Evolutionary conservation across 2,888 invertebrate genomes (phyloP).

Genomic region (Smittia aterrima): DNA sequence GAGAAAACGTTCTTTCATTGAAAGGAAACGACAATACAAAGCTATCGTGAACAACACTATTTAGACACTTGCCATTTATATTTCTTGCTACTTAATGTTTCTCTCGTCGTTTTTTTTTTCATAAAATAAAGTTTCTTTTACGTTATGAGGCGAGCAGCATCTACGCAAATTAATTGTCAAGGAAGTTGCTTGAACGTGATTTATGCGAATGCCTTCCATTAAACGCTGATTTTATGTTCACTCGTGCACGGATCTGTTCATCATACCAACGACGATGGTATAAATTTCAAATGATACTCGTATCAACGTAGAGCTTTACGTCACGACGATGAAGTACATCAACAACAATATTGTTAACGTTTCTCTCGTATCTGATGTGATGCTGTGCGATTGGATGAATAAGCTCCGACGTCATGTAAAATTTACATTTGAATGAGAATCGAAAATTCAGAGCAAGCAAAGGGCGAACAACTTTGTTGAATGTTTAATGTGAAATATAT

Average conservation of each 20-base stretch:
- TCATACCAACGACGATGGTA: not conserved
- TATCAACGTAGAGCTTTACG: not conserved
- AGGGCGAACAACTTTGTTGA: not conserved
- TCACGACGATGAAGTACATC: not conserved
- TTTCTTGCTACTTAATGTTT: not conserved
- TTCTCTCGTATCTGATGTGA: not conserved
- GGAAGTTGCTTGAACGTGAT: conserved; percentile 12
- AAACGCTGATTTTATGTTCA: not conserved
- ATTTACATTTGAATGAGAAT: conserved; percentile 14
- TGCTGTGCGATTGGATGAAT: not conserved
- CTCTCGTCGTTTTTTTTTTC: not conserved
- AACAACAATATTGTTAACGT: not conserved
- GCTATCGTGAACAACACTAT: conserved; percentile 2
- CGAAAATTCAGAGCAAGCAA: not conserved
- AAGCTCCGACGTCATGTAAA: conserved; percentile 13
- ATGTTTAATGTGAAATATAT: too few relatives aligned
- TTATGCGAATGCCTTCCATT: conserved; percentile 4
- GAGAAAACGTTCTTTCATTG: not conserved
- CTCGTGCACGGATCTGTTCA: not conserved
- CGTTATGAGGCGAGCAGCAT: not conserved
- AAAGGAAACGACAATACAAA: conserved; percentile 13
- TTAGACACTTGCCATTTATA: conserved; percentile 25
- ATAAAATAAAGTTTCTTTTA: too few relatives aligned
- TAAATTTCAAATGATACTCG: not conserved
- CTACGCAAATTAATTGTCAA: conserved; percentile 4